These are phyloP conservation scores for Paralichthys olivaceus DNA, from an alignment of 2,113 vertebrate genomes.

Conservation along the genomic window DNA sequence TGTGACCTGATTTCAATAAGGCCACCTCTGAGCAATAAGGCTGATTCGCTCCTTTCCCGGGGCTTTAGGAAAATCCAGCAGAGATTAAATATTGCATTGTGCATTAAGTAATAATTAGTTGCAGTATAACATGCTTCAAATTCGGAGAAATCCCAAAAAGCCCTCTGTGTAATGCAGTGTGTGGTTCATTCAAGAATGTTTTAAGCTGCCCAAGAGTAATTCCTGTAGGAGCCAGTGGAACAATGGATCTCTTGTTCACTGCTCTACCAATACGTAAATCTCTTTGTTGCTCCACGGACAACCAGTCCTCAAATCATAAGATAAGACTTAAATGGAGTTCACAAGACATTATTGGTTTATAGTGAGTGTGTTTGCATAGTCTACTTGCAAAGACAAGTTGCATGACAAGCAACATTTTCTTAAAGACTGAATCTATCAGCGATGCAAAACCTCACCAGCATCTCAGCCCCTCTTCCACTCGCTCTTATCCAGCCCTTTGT, in stretches of 20 bases:
- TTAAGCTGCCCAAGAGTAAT: slow-evolving; percentile 77
- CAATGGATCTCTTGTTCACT: slow-evolving; percentile 80
- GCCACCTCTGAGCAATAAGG: slow-evolving; percentile 39
- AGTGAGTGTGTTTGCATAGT: neutral
- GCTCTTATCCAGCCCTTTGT: slow-evolving; percentile 8
- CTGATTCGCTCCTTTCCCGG: slow-evolving; percentile 35
- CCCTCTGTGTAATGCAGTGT: slow-evolving; percentile 28
- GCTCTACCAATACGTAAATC: slow-evolving; percentile 65
- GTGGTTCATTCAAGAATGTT: slow-evolving; percentile 76
- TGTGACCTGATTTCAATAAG: slow-evolving; percentile 62
- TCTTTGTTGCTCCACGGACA: slow-evolving; percentile 60
- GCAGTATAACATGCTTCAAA: slow-evolving; percentile 49
- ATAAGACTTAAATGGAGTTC: slow-evolving; percentile 37
- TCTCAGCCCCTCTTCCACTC: neutral
- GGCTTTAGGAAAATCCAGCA: slow-evolving; percentile 49
- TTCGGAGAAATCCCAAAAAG: slow-evolving; percentile 43
- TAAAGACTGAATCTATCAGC: neutral
- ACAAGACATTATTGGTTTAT: slow-evolving; percentile 5
- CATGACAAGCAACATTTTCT: neutral
- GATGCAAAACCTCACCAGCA: neutral
- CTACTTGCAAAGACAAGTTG: neutral
- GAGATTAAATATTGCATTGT: slow-evolving; percentile 67
- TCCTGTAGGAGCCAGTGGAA: slow-evolving; percentile 74
- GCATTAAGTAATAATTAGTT: slow-evolving; percentile 62
- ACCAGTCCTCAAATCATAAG: slow-evolving; percentile 46